Percentiles rank a stretch among this genome's conserved stretches.
These are phyloP conservation scores for Nymphalis c-album DNA, from an alignment of 2,888 invertebrate genomes.

Conservation along the genomic window DNA sequence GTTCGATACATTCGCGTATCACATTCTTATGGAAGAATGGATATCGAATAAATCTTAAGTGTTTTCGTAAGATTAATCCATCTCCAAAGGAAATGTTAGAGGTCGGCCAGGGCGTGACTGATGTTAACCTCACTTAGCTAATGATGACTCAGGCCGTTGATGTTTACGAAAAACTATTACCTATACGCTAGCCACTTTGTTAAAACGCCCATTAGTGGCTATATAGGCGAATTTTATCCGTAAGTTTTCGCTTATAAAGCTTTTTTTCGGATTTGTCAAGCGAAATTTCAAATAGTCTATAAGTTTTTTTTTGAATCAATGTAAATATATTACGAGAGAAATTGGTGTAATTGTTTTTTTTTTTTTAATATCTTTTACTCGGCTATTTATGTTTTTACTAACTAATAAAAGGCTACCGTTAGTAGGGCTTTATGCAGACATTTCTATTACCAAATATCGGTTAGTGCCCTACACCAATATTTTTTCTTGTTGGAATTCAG, in stretches of 20 bases:
- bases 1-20: conserved; percentile 13
- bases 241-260: neutral
- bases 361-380: neutral
- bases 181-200: conserved; percentile 32
- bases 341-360: neutral
- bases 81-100: conserved; percentile 38
- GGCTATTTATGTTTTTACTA: neutral
- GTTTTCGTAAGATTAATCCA: conserved; percentile 42
- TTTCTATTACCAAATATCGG: too few species aligned
- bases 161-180: conserved; percentile 33
- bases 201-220: conserved; percentile 28
- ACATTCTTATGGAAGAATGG: conserved; percentile 29
- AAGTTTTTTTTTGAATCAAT: too few species aligned
- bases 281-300: too few species aligned
- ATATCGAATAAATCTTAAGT: conserved; percentile 36
- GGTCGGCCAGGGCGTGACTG: conserved; percentile 38
- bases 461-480: too few species aligned
- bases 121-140: conserved; percentile 39
- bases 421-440: too few species aligned
- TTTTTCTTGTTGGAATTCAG: neutral
- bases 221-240: conserved; percentile 21
- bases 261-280: too few species aligned
- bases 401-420: too few species aligned
- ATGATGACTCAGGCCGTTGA: conserved; percentile 35
- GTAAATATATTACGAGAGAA: too few species aligned